A percentile compares a stretch with the other conserved stretches of the same genome.
Evolutionary conservation across 2,113 vertebrate genomes (phyloP).

Genomic region (Pandion haliaetus): DNA sequence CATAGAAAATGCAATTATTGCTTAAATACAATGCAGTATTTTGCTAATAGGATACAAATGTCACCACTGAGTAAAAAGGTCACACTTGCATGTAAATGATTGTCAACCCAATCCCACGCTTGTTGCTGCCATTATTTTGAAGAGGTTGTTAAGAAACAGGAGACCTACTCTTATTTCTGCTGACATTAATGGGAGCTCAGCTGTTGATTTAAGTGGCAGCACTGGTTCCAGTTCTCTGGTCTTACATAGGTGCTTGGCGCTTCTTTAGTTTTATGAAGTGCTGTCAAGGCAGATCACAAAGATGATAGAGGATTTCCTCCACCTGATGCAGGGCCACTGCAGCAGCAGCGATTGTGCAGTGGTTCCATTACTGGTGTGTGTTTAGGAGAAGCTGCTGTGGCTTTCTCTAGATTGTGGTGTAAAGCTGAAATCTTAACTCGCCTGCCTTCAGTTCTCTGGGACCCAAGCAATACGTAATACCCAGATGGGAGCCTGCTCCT

Average conservation of each 20-base stretch:
- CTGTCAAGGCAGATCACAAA: not conserved
- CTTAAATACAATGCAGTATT: conserved; percentile 74
- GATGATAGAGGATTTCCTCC: not conserved
- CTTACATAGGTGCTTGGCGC: not conserved
- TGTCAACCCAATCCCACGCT: conserved; percentile 5
- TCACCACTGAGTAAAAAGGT: conserved; percentile 50
- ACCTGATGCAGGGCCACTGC: not conserved
- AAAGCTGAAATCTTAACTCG: not conserved
- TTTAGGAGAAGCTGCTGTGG: not conserved
- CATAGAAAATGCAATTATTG: conserved; percentile 70
- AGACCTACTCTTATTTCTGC: not conserved
- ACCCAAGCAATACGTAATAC: not conserved
- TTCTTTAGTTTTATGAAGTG: not conserved
- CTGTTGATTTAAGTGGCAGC: not conserved
- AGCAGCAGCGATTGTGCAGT: not conserved
- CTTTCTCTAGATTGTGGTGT: not conserved
- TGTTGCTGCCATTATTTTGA: not conserved
- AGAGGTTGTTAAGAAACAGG: not conserved
- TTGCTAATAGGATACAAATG: conserved; percentile 71
- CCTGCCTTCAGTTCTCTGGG: not conserved
- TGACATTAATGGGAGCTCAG: not conserved
- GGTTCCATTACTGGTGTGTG: not conserved
- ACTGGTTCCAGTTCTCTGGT: not conserved
- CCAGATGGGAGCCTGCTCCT: not conserved
- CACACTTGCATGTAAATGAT: conserved; percentile 51